Evolutionary conservation across 2,888 invertebrate species (phyloP).

Genomic region (Eupeodes latifasciatus): DNA sequence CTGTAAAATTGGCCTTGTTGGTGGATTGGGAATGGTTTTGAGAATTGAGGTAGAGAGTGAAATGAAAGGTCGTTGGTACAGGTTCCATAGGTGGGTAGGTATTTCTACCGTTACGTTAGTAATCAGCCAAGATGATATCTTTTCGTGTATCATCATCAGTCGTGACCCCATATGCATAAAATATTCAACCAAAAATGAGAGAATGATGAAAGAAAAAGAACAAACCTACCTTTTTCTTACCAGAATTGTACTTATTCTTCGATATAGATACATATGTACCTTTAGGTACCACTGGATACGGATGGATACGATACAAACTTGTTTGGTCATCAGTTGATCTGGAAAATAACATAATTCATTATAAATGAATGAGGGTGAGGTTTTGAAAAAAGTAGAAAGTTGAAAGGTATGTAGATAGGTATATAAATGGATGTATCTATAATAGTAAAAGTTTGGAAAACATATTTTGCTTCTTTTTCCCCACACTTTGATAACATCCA

Average conservation of each 20-base stretch:
- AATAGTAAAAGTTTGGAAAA: neutral
- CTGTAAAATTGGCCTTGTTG: slow-evolving; percentile 29
- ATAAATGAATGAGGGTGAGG: slow-evolving; percentile 39
- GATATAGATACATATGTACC: neutral
- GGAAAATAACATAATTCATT: slow-evolving; percentile 24
- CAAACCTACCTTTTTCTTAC: neutral
- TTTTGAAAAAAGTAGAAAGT: neutral
- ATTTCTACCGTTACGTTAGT: slow-evolving; percentile 48
- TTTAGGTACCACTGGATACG: neutral
- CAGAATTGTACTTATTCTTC: slow-evolving; percentile 7
- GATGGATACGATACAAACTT: slow-evolving; percentile 19
- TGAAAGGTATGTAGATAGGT: neutral
- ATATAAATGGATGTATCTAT: neutral
- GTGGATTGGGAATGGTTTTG: neutral
- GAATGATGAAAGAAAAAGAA: slow-evolving; percentile 8
- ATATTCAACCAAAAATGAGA: slow-evolving; percentile 52
- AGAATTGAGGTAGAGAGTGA: slow-evolving; percentile 60
- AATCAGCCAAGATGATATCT: slow-evolving; percentile 64
- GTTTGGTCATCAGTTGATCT: slow-evolving; percentile 51
- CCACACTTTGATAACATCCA: too few relatives aligned
- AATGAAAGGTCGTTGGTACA: slow-evolving; percentile 53
- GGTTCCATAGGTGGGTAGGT: slow-evolving; percentile 17
- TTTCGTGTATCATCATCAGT: slow-evolving; percentile 55
- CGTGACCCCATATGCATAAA: slow-evolving; percentile 68
- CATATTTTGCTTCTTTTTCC: neutral